Evolutionary conservation across 37 sponge, comb jelly and placozoan genomes (phyloP).

Genomic region (Theonella swinhoei): DNA sequence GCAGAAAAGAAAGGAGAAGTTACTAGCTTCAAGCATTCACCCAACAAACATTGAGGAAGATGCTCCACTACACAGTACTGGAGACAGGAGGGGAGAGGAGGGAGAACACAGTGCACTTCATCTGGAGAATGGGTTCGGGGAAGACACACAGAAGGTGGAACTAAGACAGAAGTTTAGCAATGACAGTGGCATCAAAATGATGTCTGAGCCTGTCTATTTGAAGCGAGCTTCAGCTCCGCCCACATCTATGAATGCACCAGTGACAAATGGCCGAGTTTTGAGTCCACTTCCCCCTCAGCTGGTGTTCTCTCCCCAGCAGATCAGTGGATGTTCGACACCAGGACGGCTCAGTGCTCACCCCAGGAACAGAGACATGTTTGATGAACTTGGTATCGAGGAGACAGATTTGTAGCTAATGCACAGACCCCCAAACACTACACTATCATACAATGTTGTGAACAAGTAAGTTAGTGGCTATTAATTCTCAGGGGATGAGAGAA

Average conservation of each 20-base stretch:
- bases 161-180: not conserved
- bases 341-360: not conserved
- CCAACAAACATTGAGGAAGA: not conserved
- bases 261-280: too few species aligned
- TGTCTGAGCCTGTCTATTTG: not conserved
- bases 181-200: not conserved
- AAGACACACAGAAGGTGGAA: not conserved
- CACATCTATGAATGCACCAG: too few species aligned
- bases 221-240: not conserved
- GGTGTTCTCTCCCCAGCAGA: not conserved
- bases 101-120: not conserved
- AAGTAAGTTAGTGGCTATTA: too few species aligned
- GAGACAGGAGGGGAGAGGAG: not conserved
- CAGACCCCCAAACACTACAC: too few species aligned
- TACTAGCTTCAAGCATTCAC: not conserved
- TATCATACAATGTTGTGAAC: too few species aligned
- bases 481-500: too few species aligned
- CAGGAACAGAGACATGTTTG: not conserved
- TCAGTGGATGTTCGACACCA: not conserved
- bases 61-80: not conserved
- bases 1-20: not conserved
- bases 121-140: not conserved
- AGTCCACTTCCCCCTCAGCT: not conserved
- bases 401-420: not conserved
- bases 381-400: not conserved